Evolutionary conservation across 1,140 invertebrate genomes (phyloP).

Genomic region (Bathynomus jamesi): DNA sequence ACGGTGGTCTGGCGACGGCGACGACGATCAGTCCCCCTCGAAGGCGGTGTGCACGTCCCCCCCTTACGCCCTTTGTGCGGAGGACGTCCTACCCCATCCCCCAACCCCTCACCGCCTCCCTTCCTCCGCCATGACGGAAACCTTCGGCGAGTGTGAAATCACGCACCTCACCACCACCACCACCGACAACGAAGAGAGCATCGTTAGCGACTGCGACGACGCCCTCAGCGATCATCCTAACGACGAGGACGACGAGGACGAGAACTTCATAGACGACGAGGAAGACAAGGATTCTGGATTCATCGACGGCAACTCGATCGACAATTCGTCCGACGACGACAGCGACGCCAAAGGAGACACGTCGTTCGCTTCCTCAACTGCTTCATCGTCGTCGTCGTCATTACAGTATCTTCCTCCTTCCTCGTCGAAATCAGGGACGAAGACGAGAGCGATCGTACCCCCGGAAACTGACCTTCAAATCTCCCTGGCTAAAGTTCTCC

Average conservation of each 20-base stretch:
- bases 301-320: slow-evolving; percentile 36
- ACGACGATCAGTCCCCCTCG: slow-evolving; percentile 20
- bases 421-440: background rate
- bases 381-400: slow-evolving; percentile 1
- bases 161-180: background rate
- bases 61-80: slow-evolving; percentile 35
- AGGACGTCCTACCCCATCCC: slow-evolving; percentile 35
- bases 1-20: slow-evolving; percentile 1
- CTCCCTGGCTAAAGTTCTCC: slow-evolving; percentile 24
- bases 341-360: slow-evolving; percentile 15
- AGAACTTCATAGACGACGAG: slow-evolving; percentile 32
- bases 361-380: background rate
- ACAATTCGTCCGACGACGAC: slow-evolving; percentile 36
- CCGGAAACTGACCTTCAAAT: slow-evolving; percentile 19
- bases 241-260: slow-evolving; percentile 28
- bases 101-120: slow-evolving; percentile 22
- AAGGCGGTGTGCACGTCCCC: slow-evolving; percentile 35
- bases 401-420: slow-evolving; percentile 5
- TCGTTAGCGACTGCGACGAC: slow-evolving; percentile 19
- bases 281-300: slow-evolving; percentile 36
- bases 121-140: slow-evolving; percentile 7
- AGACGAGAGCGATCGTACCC: background rate
- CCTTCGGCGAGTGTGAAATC: slow-evolving; percentile 18
- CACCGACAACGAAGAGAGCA: slow-evolving; percentile 1
- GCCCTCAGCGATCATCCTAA: slow-evolving; percentile 16